These are phyloP conservation scores for Hydrozoanthus gracilis DNA, from an alignment of 92 coral and sea anemone species.

Conservation along the genomic window DNA sequence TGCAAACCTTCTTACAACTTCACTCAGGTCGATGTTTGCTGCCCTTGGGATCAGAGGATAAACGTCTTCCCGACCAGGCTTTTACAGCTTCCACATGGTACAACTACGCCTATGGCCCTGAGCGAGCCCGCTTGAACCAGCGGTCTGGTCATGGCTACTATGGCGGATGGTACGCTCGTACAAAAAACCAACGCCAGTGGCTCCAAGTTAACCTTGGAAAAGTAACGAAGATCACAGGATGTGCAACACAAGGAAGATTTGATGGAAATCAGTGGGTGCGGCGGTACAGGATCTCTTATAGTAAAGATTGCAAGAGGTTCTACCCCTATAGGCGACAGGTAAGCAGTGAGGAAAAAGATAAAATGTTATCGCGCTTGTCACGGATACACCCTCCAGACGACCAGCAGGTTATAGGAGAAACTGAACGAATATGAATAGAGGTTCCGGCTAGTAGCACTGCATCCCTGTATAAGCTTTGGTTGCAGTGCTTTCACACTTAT, in stretches of 20 bases:
- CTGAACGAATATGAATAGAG: too few relatives aligned
- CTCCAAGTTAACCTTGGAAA: constrained; percentile 68
- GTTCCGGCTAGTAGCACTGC: too few relatives aligned
- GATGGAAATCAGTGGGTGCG: constrained; percentile 69
- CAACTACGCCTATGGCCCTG: constrained; percentile 81
- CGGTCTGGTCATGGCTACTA: constrained; percentile 67
- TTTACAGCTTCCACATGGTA: constrained; percentile 64
- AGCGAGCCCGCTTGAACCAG: constrained; percentile 76
- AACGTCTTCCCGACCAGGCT: constrained; percentile 64
- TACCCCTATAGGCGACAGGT: constrained; percentile 42
- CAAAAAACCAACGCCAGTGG: constrained; percentile 68
- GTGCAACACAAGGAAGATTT: constrained; percentile 83
- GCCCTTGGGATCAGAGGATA: constrained; percentile 81
- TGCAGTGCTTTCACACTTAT: too few relatives aligned
- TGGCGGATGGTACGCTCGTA: constrained; percentile 77
- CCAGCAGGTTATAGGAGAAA: too few relatives aligned
- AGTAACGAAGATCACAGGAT: constrained; percentile 72
- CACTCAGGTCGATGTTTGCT: constrained; percentile 70
- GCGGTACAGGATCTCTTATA: constrained; percentile 50
- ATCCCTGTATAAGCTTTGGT: too few relatives aligned
- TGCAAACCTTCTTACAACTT: too few relatives aligned
- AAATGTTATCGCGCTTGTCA: too few relatives aligned
- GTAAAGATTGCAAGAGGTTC: constrained; percentile 30
- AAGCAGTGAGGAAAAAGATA: neutral
- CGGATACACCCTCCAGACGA: too few relatives aligned